Evolutionary conservation across 1,140 invertebrate genomes (phyloP), one percentile per base, ranked within the genome.

Genomic region (Bicyclus anynana): DNA sequence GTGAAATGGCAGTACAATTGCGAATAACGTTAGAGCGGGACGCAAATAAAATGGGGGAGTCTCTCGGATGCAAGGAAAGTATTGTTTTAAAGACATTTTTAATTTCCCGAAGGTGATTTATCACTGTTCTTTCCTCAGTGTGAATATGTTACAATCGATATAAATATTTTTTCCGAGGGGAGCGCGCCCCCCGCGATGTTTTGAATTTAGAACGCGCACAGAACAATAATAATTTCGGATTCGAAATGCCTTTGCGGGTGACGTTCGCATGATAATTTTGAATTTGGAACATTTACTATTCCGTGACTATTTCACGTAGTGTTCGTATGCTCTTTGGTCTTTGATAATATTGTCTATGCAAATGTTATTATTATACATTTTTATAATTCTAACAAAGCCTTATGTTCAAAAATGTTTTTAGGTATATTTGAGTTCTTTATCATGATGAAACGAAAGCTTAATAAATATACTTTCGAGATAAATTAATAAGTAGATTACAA

Each of bases 71-170:
- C 72, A 74, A 79, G 75, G 72, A 76, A 82, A 76, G 79, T 78
- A 86, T 87, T 87, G 83, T 87, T 87, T 84, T 84, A 84, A 85
- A 87, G 84, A 82, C 80, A 82, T 75, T 86, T 87, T 87, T 85
- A 86, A 87, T 87, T 87, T 86, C 83, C 84, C 80, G 79, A 80
- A 84, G 78, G 76, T 87, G 80, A 87, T 84, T 86, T 87, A 87
- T 87, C 78, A 77, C 72, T 44, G 13, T 52, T n/a, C 60, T 59
- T 67, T 74, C 69, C 75, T 77, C 60, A 52, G 65, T 69, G 67
- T 67, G 77, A 80, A 74, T 72, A 68, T 74, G 67, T 65, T 64
- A 58, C 58, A 70, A 72, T 80, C 72, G 73, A 77, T 78, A 71
- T 76, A 72, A 69, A 72, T 72, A 64, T 60, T 69, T 58, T 65